These are phyloP conservation scores for Biston betularia DNA, from an alignment of 2,888 invertebrate genomes.

Conservation along the genomic window DNA sequence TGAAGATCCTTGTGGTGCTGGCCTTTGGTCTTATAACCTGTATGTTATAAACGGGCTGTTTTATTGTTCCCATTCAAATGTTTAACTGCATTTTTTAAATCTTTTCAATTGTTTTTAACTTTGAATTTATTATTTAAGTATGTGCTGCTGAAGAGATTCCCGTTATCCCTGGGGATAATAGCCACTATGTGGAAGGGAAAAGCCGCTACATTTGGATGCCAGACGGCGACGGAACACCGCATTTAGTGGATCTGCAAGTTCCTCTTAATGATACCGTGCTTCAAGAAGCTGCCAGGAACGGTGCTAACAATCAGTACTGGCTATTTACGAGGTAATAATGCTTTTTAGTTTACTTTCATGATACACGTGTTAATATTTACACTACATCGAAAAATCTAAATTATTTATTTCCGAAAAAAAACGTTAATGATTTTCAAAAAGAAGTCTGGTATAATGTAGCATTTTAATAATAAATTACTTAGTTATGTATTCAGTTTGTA, in stretches of 20 bases:
- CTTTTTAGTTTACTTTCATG: background rate
- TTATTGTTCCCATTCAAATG: no score
- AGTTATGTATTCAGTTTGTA: no score
- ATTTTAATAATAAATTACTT: no score
- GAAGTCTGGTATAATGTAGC: no score
- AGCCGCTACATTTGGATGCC: slow-evolving; percentile 71
- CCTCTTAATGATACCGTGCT: slow-evolving; percentile 48
- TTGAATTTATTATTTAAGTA: slow-evolving; percentile 43
- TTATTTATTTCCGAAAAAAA: no score
- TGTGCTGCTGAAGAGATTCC: slow-evolving; percentile 56
- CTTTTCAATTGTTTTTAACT: slow-evolving; percentile 16
- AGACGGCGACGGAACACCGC: slow-evolving; percentile 61
- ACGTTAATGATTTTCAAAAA: no score
- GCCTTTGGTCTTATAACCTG: background rate
- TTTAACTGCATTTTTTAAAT: background rate
- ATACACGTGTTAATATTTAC: no score
- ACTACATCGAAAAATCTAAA: no score
- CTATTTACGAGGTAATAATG: slow-evolving; percentile 59
- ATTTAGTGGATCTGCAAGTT: slow-evolving; percentile 62
- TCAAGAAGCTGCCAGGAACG: slow-evolving; percentile 48
- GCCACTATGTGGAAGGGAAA: slow-evolving; percentile 65
- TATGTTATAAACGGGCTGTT: background rate
- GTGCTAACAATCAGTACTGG: slow-evolving; percentile 66
- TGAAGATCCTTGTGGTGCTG: slow-evolving; percentile 9
- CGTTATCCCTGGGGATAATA: slow-evolving; percentile 60